phyloP scores from a whole-genome alignment of 2,797 vertebrate species.

The Cygnus olor region DNA sequence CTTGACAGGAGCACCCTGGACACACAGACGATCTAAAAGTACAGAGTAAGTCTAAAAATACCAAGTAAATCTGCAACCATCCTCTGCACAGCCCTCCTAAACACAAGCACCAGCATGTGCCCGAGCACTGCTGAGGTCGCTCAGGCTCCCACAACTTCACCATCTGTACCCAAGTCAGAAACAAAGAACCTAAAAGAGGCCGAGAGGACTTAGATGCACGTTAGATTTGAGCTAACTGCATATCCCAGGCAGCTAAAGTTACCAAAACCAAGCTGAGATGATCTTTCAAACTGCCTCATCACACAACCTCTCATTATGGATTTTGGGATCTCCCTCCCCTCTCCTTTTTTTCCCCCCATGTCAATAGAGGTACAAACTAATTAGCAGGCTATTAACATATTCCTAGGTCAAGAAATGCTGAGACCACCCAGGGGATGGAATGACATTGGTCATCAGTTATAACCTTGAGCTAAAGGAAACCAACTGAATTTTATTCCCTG shows the following conservation, averaged over 20 bases:
- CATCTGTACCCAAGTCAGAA: too few species aligned
- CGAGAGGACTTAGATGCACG: neutral
- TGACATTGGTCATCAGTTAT: neutral
- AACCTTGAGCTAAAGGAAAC: neutral
- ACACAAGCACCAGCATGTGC: too few species aligned
- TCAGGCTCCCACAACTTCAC: too few species aligned
- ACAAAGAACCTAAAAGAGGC: neutral
- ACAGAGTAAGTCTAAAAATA: too few species aligned
- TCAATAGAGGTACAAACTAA: neutral
- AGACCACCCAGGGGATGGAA: neutral
- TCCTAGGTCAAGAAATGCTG: neutral
- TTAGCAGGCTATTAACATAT: neutral
- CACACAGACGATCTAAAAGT: neutral
- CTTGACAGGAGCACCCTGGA: neutral
- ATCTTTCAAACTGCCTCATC: neutral
- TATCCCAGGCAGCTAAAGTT: too few species aligned
- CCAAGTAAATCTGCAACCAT: too few species aligned
- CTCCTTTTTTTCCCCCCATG: neutral
- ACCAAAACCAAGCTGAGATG: neutral
- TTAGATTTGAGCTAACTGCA: neutral
- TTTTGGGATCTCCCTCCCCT: neutral
- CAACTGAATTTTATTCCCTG: rapidly evolving
- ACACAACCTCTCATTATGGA: neutral
- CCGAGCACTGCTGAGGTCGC: neutral
- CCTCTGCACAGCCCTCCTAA: neutral